Conservation (phyloP, 2,113 vertebrate species). For the Struthidea cinerea region DNA sequence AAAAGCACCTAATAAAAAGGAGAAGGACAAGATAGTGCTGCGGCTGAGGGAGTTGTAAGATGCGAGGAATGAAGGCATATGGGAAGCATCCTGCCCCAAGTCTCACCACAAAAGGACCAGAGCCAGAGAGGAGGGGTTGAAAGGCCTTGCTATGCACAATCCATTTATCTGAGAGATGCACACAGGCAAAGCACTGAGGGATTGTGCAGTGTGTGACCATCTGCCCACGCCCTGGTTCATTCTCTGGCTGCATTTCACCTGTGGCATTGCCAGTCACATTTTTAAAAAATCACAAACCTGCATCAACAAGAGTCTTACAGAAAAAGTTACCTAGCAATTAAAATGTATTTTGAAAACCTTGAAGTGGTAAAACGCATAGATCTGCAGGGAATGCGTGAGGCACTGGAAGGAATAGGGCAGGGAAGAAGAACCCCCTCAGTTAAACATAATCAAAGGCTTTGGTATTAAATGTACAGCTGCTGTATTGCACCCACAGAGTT, state of each 20-base stretch:
- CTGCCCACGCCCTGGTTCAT: background rate
- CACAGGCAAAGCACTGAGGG: fast-evolving
- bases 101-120: background rate
- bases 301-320: background rate
- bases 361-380: constrained; percentile 20
- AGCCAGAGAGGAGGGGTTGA: background rate
- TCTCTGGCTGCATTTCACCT: background rate
- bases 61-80: background rate
- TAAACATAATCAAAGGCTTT: constrained; percentile 34
- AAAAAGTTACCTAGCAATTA: background rate
- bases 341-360: background rate
- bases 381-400: background rate
- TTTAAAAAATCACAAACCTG: background rate
- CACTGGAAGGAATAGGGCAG: background rate
- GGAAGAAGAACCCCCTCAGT: constrained; percentile 7
- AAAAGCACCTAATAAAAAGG: background rate
- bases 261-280: background rate
- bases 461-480: constrained; percentile 13
- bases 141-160: background rate
- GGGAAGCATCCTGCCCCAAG: background rate
- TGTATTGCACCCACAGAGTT: constrained; percentile 6
- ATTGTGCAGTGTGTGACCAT: background rate
- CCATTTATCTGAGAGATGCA: background rate
- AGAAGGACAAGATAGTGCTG: background rate
- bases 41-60: background rate